Evolutionary conservation across 2,797 vertebrate species (phyloP), one percentile per base, ranked within the genome.

Genomic region (Eupleurogrammus muticus): DNA sequence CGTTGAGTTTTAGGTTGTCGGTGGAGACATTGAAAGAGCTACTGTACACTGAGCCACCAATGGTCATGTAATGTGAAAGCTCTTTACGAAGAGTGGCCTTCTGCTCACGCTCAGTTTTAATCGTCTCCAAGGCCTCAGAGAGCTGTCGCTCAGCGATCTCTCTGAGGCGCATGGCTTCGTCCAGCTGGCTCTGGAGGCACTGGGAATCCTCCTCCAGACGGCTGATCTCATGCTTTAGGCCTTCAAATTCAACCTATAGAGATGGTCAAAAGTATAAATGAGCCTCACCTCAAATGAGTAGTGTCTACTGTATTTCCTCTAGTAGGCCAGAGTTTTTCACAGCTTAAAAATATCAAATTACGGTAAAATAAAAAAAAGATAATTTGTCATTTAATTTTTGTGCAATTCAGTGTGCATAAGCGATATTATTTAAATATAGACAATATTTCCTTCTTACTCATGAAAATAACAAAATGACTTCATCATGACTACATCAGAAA

Each of bases 81-180:
- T 99, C 97, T 87, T 99, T 99, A 9, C 98, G 96, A 63, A 99
- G 93, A 2, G 93, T 92, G 68, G 96, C 96, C 87, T 99, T 99
- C 93, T 99, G 98, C 78, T 99, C 98, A 0, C 97, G 93, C 80
- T 99, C 98, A 0, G 96, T 98, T 90, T 98, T 98, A 53, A 99
- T 91, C 0, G 97, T 98, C 91, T 99, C 98, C 48, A 99, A 89
- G 2, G 97, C 95, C 88, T 99, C 98, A 2, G 95, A 94, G 50
- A 99, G 92, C 84, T 99, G 98, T 3, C 97, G 96, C 73, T 99
- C 98, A 0, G 96, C 95, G 49, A 99, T 99, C 87, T 99, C 97
- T 80, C 96, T 96, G 75, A 99, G 93, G 9, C 97, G 93, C 72
- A 98, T 91, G 32, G 96, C 96, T 10, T 98, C 97, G 76, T 99